Percentiles rank a stretch among this genome's conserved stretches.
Conservation (phyloP, 1,140 invertebrate genomes). For the Nasonia giraulti region DNA sequence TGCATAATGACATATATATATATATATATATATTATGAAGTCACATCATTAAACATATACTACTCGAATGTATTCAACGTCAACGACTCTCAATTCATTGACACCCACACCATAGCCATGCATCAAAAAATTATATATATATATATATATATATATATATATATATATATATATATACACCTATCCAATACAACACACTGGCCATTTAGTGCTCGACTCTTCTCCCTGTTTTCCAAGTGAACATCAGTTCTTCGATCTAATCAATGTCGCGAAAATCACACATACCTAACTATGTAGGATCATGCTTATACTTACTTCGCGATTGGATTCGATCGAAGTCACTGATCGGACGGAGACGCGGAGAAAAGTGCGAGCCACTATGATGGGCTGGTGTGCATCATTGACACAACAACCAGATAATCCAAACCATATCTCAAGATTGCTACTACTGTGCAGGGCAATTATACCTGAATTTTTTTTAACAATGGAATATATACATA, state of each 20-base stretch:
- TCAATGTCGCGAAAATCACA: too few relatives aligned
- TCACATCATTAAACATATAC: conserved; percentile 75
- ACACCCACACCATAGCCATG: conserved; percentile 69
- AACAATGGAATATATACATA: background rate
- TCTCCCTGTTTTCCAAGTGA: background rate
- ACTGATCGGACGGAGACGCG: too few relatives aligned
- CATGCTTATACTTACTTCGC: too few relatives aligned
- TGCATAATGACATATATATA: conserved; percentile 74
- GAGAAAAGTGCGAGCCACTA: background rate
- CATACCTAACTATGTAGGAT: too few relatives aligned
- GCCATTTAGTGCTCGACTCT: background rate
- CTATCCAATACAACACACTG: conserved; percentile 48
- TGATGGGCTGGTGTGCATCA: background rate
- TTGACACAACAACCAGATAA: conserved; percentile 25
- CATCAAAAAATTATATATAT: conserved; percentile 54
- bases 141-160: conserved; percentile 57
- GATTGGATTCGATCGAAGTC: too few relatives aligned
- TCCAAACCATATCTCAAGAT: background rate
- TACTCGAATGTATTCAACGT: conserved; percentile 71
- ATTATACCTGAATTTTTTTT: background rate
- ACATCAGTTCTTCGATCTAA: background rate
- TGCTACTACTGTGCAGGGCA: background rate
- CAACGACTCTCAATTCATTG: conserved; percentile 72
- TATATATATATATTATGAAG: conserved; percentile 74
- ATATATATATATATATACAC: conserved; percentile 56